These are phyloP conservation scores for Eubasilissa regina DNA, from an alignment of 1,140 invertebrate species.

Conservation along the genomic window DNA sequence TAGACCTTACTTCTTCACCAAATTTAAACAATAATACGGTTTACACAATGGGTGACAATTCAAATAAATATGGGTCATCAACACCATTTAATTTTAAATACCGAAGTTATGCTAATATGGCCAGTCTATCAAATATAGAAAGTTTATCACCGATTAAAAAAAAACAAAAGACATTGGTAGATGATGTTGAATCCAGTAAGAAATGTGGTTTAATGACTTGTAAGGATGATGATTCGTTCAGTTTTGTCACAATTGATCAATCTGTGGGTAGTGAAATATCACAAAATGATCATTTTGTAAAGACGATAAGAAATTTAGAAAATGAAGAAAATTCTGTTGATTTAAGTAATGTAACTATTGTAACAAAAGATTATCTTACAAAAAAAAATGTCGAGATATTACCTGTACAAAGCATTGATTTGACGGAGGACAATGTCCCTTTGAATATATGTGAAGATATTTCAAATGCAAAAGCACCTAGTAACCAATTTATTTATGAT, in stretches of 20 bases:
- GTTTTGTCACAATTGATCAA: neutral
- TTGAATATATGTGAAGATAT: neutral
- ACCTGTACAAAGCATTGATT: neutral
- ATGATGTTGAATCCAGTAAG: neutral
- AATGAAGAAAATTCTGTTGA: neutral
- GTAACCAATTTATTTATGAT: conserved; percentile 3
- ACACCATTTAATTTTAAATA: neutral
- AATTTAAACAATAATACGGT: neutral
- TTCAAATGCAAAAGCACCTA: neutral
- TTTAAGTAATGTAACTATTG: neutral
- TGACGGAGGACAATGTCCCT: neutral
- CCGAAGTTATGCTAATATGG: neutral
- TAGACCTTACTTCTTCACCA: conserved; percentile 9
- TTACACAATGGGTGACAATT: neutral
- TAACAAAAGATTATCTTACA: neutral
- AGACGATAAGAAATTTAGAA: neutral
- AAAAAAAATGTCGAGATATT: neutral
- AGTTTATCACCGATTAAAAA: neutral
- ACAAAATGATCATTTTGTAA: neutral
- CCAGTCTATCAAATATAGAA: too few relatives aligned
- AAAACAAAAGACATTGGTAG: neutral
- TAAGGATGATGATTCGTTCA: neutral
- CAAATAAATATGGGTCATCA: neutral
- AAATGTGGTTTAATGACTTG: neutral
- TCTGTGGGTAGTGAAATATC: neutral